A percentile compares a stretch with the other conserved stretches of the same genome.
Conservation (phyloP, 1,140 invertebrate species). For the Micrasema minimum region DNA sequence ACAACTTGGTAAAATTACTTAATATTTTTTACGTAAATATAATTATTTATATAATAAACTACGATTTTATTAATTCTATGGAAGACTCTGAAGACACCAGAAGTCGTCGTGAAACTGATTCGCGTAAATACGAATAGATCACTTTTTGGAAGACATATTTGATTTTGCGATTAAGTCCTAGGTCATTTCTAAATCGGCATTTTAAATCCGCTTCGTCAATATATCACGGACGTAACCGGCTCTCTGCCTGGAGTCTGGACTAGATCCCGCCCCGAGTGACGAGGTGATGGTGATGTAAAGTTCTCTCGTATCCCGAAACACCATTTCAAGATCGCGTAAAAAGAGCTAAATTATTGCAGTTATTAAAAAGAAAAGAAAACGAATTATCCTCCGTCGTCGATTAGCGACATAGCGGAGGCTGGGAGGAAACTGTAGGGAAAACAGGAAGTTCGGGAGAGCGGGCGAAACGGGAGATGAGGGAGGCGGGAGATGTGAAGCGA, state of each 20-base stretch:
- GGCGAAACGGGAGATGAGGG: conserved; percentile 60
- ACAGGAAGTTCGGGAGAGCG: conserved; percentile 62
- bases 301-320: too few species aligned
- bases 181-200: conserved; percentile 20
- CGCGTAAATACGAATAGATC: conserved; percentile 40
- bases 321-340: too few species aligned
- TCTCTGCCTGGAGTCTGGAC: conserved; percentile 1
- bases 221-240: conserved; percentile 7
- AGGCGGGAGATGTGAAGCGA: conserved; percentile 51
- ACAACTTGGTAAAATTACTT: neutral
- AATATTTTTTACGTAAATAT: conserved; percentile 11
- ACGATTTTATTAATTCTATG: conserved; percentile 37
- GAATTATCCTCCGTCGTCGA: conserved; percentile 49
- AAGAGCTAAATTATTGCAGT: too few species aligned
- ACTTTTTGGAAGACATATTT: conserved; percentile 59
- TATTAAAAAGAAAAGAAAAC: conserved; percentile 18
- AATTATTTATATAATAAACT: neutral
- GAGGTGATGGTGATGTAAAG: neutral
- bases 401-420: conserved; percentile 48
- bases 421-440: conserved; percentile 50
- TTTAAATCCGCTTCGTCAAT: conserved; percentile 19
- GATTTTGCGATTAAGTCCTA: conserved; percentile 56
- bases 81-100: conserved; percentile 56
- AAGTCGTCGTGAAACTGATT: conserved; percentile 29
- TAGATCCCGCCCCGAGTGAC: neutral